A percentile compares a stretch with the other conserved stretches of the same genome.
These are phyloP conservation scores for Trididemnum nubilum DNA, from an alignment of 23 tunicate genomes.

Conservation along the genomic window DNA sequence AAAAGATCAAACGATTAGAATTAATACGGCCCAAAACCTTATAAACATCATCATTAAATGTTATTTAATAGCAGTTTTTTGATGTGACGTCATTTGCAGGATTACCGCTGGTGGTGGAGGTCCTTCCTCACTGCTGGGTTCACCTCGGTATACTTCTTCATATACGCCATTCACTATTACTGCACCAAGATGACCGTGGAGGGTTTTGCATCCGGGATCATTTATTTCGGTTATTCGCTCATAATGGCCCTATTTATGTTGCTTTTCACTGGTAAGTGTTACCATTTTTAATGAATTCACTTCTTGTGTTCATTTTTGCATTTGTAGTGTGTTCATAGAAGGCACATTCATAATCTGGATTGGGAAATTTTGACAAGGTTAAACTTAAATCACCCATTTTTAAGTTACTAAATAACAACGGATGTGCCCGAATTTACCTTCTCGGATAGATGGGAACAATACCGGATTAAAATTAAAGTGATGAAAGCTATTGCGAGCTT, in stretches of 20 bases:
- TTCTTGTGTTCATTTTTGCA: neutral
- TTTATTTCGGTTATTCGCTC: slow-evolving; percentile 68
- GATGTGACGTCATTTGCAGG: slow-evolving; percentile 42
- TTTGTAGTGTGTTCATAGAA: neutral
- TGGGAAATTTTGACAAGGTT: neutral
- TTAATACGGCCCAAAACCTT: no score
- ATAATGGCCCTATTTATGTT: slow-evolving; percentile 77
- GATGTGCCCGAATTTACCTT: no score
- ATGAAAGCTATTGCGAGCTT: no score
- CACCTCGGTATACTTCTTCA: slow-evolving; percentile 83
- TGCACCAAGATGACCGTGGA: slow-evolving; percentile 73
- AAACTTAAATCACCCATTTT: no score
- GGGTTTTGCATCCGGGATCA: slow-evolving; percentile 58
- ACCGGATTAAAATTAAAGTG: no score
- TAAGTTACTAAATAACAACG: no score
- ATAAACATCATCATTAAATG: no score
- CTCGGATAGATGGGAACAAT: no score
- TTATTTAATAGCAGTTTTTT: neutral
- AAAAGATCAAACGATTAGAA: no score
- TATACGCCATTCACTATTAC: slow-evolving; percentile 81
- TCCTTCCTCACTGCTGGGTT: slow-evolving; percentile 87
- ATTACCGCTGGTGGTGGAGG: slow-evolving; percentile 99
- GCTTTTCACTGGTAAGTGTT: slow-evolving; percentile 77
- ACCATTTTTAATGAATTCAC: neutral
- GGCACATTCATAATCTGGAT: neutral